Evolutionary conservation across 2,888 invertebrate genomes (phyloP), one percentile per base, ranked within the genome.

Genomic region (Incurvaria masculella): DNA sequence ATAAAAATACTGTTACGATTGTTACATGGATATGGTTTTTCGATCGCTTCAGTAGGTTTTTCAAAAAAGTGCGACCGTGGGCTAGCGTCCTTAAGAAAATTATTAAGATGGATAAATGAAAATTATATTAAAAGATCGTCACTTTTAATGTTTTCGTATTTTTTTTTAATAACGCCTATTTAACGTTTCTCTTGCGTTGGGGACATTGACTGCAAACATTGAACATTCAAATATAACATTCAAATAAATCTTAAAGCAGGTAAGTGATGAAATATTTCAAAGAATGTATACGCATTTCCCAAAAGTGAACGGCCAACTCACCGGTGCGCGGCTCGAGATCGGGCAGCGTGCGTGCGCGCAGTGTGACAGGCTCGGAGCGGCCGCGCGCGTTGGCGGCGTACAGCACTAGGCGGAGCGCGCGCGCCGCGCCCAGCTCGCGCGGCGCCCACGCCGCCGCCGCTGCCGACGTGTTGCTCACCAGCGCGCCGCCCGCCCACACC

Each of bases 371-470:
- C 51, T 91, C 91, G 54, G 93, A 93, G 56, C 86, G 81, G 16
- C 94, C 94, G 60, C 91, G 88, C 5, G 87, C 83, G 66, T 95
- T 95, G 50, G 85, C 85, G 1, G 94, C 88, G 66, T 90, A 94
- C 52, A 94, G 83, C 46, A 87, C 78, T 66, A 94, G 85, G 58
- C 86, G 86, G 55, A 94, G 81, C 16, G 86, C 81, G 58, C 87
- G 87, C 5, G 90, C 93, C 0, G 94, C 84, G 48, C 89, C 88
- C 46, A 95, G 79, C 4, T 86, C 88, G 55, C 84, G 84, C 1
- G 93, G 87, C 48, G 86, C 86, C 74, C 94, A 89, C 26, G 84
- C 78, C 1, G 93, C 88, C 57, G 83, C 82, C 53, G 82, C 82
- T 33, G 88, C 85, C 2, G 88, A 85, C 8, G 85, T 81, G 63